These are phyloP conservation scores for Cylas formicarius DNA, from an alignment of 1,140 invertebrate genomes.

Conservation along the genomic window DNA sequence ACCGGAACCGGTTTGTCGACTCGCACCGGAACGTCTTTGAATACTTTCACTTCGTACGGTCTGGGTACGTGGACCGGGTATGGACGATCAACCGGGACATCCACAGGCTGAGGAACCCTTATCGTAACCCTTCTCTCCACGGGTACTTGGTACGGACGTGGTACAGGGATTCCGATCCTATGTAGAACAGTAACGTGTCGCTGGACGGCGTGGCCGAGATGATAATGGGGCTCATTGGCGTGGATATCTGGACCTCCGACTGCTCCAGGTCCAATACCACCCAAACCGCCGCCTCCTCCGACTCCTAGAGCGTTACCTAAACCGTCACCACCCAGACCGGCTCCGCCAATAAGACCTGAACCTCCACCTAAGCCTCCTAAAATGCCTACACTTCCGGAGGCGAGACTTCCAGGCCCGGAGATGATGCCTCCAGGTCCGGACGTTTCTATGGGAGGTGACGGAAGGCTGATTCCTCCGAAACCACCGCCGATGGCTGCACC, in stretches of 20 bases:
- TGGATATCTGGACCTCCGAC: slow-evolving; percentile 14
- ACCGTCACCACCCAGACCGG: slow-evolving; percentile 7
- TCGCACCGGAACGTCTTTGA: slow-evolving; percentile 40
- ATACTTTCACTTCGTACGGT: slow-evolving; percentile 46
- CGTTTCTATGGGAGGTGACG: not conserved
- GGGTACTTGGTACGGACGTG: slow-evolving; percentile 28
- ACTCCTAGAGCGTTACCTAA: not conserved
- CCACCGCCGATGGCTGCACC: slow-evolving; percentile 3
- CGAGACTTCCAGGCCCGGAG: slow-evolving; percentile 11
- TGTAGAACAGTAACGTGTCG: slow-evolving; percentile 30
- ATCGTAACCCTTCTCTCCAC: slow-evolving; percentile 32
- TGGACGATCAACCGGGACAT: slow-evolving; percentile 36
- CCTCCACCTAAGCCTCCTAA: slow-evolving; percentile 9
- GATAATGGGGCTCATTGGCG: slow-evolving; percentile 18
- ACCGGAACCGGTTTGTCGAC: slow-evolving; percentile 30
- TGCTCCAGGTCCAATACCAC: slow-evolving; percentile 6
- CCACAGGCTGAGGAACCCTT: slow-evolving; percentile 32
- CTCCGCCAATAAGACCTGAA: slow-evolving; percentile 12
- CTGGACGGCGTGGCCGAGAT: slow-evolving; percentile 26
- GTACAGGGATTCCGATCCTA: slow-evolving; percentile 27
- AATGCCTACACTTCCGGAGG: not conserved
- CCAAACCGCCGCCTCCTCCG: slow-evolving; percentile 5
- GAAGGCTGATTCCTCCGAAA: not conserved
- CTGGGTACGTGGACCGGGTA: slow-evolving; percentile 44
- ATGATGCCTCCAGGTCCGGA: slow-evolving; percentile 1